Base-by-base conservation (phyloP, 2,797 vertebrate genomes). In the Rhadinocentrus ornatus region DNA sequence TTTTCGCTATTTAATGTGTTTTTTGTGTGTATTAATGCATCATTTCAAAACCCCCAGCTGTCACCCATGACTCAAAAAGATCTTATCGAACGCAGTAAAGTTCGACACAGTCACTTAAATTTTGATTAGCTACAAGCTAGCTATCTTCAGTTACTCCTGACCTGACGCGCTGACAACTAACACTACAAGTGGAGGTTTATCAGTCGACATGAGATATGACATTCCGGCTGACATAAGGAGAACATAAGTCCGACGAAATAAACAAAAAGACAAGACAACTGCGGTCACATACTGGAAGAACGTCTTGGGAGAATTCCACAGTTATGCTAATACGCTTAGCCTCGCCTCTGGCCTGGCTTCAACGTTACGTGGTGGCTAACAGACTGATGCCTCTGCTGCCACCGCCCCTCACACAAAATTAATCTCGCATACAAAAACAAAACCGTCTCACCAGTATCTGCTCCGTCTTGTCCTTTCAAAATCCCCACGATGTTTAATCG, bases 351-450 rank as follows among this genome's bases (percentile, higher is more conserved):
- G 90, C 92, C 91, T 85, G 81, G 35, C 62, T 80, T 34, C 52
- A 69, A 73, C 70, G 82, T 69, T 77, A 29, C 82, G 83, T 72
- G 16, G 69, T 74, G 72, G 52, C 55, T 31, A 64, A 78, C 55
- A 68, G 73, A 79, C 82, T 69, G 44, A 79, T 83, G 85, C 71
- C 73, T 76, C 31, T 62, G 61, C 86, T 83, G 93, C 90, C 94
- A 92, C 94, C 94, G 91, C 94, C 94, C 93, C 89, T 88, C 31
- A 69, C 59, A 62, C 55, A 18, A 79, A 77, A 73, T 62, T 29
- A 22, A 50, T 54, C 20, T 41, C 44, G 27, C 29, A n/a, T 6
- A 11, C 3, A 54, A 50, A 50, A n/a, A 32, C 34, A 20, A 4
- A 8, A 6, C 27, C 16, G 2, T 32, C 84, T 87, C 85, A 95